A percentile compares a stretch with the other conserved stretches of the same genome.
These are phyloP conservation scores for Catostylus mosaicus DNA, from an alignment of 30 jellyfish, hydroid and myxozoan species.

Conservation along the genomic window DNA sequence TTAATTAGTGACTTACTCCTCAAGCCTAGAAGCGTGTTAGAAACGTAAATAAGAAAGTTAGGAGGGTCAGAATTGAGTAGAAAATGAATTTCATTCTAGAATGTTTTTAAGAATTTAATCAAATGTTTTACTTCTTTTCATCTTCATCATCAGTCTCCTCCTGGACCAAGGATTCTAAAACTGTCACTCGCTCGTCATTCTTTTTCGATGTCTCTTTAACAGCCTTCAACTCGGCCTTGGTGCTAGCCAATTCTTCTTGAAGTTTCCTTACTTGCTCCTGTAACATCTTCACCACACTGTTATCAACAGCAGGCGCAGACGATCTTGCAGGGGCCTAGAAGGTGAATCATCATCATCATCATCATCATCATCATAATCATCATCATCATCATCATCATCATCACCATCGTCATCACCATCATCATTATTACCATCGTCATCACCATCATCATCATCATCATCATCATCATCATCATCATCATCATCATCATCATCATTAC, in stretches of 20 bases:
- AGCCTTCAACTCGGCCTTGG: constrained; percentile 71
- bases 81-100: constrained; percentile 18
- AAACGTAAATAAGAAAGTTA: no score
- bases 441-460: no score
- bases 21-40: no score
- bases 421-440: no score
- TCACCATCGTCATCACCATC: no score
- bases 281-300: constrained; percentile 66
- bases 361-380: no score
- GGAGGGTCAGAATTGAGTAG: constrained; percentile 27
- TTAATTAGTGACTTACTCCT: no score
- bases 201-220: constrained; percentile 63
- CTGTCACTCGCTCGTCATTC: constrained; percentile 82
- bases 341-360: no score
- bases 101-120: neutral
- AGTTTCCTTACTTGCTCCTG: constrained; percentile 77
- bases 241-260: constrained; percentile 66
- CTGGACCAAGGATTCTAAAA: constrained; percentile 84
- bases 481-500: no score
- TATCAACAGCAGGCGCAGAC: constrained; percentile 62
- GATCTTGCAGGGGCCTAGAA: constrained; percentile 45
- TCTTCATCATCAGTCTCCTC: constrained; percentile 86
- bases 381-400: no score
- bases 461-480: no score
- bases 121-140: constrained; percentile 35